These are phyloP conservation scores for Spodoptera frugiperda DNA, from an alignment of 1,140 invertebrate species.

Conservation along the genomic window DNA sequence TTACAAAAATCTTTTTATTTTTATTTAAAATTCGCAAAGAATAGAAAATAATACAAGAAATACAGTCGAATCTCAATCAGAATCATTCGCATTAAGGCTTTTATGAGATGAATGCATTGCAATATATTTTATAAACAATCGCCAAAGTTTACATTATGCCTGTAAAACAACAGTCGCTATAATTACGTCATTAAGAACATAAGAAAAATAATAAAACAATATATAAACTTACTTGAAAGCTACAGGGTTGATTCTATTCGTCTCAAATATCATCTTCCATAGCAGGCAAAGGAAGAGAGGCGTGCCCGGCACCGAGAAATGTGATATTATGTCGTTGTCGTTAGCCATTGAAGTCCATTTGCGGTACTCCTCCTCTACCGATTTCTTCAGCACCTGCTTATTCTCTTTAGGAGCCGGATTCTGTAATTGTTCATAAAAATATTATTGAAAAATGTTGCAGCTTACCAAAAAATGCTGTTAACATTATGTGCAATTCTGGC, in stretches of 20 bases:
- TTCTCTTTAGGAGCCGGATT: slow-evolving; percentile 95
- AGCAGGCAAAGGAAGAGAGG: slow-evolving; percentile 96
- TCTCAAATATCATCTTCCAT: slow-evolving; percentile 98
- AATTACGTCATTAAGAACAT: neutral
- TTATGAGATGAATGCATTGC: no score
- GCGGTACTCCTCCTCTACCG: slow-evolving; percentile 97
- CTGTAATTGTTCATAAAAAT: slow-evolving; percentile 86
- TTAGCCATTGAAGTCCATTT: slow-evolving; percentile 99
- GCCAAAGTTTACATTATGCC: no score
- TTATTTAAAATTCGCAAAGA: no score
- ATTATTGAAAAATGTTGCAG: neutral
- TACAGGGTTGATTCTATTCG: slow-evolving; percentile 96
- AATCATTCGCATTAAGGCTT: no score
- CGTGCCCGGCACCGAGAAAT: slow-evolving; percentile 96
- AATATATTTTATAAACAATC: no score
- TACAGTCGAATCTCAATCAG: no score
- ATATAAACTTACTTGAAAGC: slow-evolving; percentile 93
- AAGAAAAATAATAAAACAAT: slow-evolving; percentile 17
- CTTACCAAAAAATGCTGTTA: no score
- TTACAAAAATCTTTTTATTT: no score
- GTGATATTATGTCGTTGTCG: slow-evolving; percentile 97
- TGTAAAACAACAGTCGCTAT: neutral
- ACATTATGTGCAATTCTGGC: no score
- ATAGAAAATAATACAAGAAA: no score
- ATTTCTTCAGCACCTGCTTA: slow-evolving; percentile 95